These are phyloP conservation scores for Melanerpes aurifrons DNA, from an alignment of 2,113 vertebrate genomes.

Conservation along the genomic window DNA sequence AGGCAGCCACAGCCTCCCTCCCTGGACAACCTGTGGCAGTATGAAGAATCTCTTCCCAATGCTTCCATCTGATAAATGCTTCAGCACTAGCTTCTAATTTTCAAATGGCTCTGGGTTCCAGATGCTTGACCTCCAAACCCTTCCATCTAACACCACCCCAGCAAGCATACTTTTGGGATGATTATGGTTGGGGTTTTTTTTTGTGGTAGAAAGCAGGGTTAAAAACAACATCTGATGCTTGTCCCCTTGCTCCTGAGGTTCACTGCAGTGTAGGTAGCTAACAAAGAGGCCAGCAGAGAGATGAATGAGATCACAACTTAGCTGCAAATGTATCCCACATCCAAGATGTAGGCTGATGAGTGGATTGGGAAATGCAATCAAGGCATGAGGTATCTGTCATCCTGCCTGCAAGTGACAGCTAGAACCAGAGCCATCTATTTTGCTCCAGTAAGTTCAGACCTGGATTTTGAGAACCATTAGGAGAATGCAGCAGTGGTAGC, in stretches of 20 bases:
- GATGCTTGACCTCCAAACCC: neutral
- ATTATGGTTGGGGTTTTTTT: neutral
- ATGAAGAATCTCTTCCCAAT: too few species aligned
- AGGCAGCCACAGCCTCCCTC: too few species aligned
- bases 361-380: neutral
- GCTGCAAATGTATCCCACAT: rapidly evolving
- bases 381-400: neutral
- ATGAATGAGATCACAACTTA: neutral
- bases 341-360: neutral
- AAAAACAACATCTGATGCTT: neutral
- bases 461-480: neutral
- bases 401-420: neutral
- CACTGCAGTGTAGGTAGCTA: neutral
- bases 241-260: neutral
- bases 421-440: neutral
- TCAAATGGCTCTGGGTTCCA: neutral
- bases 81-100: neutral
- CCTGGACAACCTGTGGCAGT: too few species aligned
- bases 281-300: neutral
- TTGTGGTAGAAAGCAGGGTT: neutral
- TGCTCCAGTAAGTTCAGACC: neutral
- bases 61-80: neutral
- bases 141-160: neutral
- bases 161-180: neutral
- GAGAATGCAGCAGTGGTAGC: neutral